Conservation (phyloP, 2,797 vertebrate genomes). For the Cetoscarus ocellatus region DNA sequence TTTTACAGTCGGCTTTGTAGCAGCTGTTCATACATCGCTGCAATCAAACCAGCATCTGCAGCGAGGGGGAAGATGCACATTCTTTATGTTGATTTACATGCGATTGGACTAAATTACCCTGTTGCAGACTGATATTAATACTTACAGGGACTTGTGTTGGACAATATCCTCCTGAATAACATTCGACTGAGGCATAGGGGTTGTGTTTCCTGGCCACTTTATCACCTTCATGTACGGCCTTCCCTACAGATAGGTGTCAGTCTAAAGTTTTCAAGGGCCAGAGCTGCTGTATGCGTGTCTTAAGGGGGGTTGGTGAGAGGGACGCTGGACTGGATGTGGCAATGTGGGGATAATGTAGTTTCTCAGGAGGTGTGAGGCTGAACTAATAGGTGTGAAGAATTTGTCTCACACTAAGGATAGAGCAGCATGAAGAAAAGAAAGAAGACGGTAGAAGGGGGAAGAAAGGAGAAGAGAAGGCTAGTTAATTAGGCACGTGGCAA, state of each 20-base stretch:
- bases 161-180: slow-evolving; percentile 10
- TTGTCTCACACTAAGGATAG: slow-evolving; percentile 38
- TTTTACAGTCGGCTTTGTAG: slow-evolving; percentile 43
- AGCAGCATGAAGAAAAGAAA: not conserved
- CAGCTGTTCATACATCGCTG: slow-evolving; percentile 57
- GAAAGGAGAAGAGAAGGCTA: not conserved
- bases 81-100: too few species aligned
- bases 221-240: slow-evolving; percentile 31
- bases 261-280: slow-evolving; percentile 23
- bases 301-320: not conserved
- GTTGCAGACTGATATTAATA: too few species aligned
- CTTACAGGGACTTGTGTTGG: not conserved
- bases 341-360: slow-evolving; percentile 40
- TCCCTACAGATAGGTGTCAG: slow-evolving; percentile 30
- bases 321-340: slow-evolving; percentile 11
- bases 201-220: slow-evolving; percentile 41
- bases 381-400: slow-evolving; percentile 68
- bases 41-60: slow-evolving; percentile 58
- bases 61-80: slow-evolving; percentile 30
- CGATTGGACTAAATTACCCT: too few species aligned
- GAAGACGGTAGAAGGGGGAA: not conserved
- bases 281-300: not conserved
- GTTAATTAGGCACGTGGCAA: slow-evolving; percentile 10
- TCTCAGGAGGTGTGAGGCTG: slow-evolving; percentile 67
- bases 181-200: slow-evolving; percentile 8